Evolutionary conservation across 1,140 invertebrate species (phyloP).

Genomic region (Rhyacophila brunnea): DNA sequence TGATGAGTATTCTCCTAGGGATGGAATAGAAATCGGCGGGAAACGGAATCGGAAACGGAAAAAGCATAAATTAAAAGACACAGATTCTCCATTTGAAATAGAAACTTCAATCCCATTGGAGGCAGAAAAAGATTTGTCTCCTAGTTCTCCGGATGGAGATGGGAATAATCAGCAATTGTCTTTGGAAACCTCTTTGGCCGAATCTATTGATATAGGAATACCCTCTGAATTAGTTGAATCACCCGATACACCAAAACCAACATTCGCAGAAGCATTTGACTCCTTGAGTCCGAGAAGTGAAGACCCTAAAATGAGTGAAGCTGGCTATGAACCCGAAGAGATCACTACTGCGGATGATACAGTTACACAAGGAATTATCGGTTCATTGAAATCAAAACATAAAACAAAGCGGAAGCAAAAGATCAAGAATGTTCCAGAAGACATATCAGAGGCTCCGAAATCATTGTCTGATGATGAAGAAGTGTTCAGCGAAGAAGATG

Average conservation of each 20-base stretch:
- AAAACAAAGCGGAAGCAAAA: constrained; percentile 59
- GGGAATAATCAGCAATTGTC: constrained; percentile 41
- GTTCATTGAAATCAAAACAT: constrained; percentile 40
- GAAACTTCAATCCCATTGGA: constrained; percentile 31
- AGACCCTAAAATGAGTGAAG: constrained; percentile 43
- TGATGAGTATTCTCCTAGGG: constrained; percentile 42
- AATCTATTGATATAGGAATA: constrained; percentile 60
- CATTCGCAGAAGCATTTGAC: constrained; percentile 49
- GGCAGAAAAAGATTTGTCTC: constrained; percentile 20
- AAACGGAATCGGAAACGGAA: constrained; percentile 54
- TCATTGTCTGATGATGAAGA: constrained; percentile 42
- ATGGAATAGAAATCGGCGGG: constrained; percentile 45
- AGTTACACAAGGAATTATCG: constrained; percentile 40
- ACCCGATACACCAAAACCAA: constrained; percentile 55
- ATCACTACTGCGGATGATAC: constrained; percentile 58
- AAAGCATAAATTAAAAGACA: constrained; percentile 47
- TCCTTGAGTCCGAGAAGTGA: constrained; percentile 48
- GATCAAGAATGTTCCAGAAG: constrained; percentile 43
- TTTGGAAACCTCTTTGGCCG: constrained; percentile 57
- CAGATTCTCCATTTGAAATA: constrained; percentile 29
- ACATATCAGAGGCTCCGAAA: constrained; percentile 44
- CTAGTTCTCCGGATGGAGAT: constrained; percentile 38
- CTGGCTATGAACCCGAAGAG: constrained; percentile 58
- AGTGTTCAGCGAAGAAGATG: constrained; percentile 40
- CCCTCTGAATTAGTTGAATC: constrained; percentile 47